phyloP scores from a whole-genome alignment of 2,113 vertebrate species.

The Leuciscus idus region DNA sequence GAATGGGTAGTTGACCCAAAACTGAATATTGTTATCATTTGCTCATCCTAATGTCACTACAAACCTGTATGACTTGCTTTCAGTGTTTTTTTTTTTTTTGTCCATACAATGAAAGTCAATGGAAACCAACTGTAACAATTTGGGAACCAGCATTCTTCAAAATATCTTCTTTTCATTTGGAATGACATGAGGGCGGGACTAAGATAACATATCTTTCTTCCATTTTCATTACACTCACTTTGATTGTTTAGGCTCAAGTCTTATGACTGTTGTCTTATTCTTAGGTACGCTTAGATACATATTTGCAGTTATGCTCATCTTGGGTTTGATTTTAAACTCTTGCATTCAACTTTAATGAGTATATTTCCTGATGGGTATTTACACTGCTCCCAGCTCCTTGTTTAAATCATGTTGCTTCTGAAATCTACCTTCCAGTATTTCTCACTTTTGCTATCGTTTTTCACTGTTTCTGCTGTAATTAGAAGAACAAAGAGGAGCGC shows the following conservation, averaged over 20 bases:
- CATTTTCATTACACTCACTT: not conserved
- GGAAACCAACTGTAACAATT: not conserved
- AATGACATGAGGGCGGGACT: too few species aligned
- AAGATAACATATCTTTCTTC: not conserved
- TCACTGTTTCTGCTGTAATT: slow-evolving; percentile 28
- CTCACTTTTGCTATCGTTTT: slow-evolving; percentile 34
- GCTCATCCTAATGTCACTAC: not conserved
- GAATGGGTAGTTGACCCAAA: not conserved
- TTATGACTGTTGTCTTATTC: not conserved
- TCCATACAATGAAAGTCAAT: not conserved
- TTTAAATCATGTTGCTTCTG: slow-evolving; percentile 42
- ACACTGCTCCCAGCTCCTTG: slow-evolving; percentile 44
- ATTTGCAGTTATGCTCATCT: slow-evolving; percentile 43
- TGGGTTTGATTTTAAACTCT: slow-evolving; percentile 39
- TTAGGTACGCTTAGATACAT: not conserved
- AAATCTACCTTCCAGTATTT: slow-evolving; percentile 38
- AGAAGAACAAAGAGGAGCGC: slow-evolving; percentile 48
- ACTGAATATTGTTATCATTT: not conserved
- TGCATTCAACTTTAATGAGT: slow-evolving; percentile 48
- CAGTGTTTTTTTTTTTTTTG: not conserved
- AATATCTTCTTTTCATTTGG: not conserved
- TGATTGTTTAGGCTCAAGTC: not conserved
- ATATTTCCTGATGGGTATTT: slow-evolving; percentile 49
- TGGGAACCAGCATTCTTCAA: not conserved
- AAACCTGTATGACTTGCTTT: not conserved